Evolutionary conservation across 2,113 vertebrate genomes (phyloP).

Genomic region (Triplophysa siluroides): DNA sequence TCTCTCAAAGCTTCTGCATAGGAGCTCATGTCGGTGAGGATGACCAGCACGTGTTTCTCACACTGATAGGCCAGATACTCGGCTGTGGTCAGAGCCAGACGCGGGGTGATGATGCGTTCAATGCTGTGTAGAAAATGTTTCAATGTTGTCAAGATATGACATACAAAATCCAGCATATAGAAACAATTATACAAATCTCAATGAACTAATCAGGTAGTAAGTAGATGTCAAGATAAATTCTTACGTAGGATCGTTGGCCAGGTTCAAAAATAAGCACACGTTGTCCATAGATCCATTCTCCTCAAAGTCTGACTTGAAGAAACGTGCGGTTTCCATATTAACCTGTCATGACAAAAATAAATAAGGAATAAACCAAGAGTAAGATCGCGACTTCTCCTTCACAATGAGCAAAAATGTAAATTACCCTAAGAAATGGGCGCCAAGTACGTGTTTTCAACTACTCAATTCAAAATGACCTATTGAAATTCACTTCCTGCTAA

Average conservation of each 20-base stretch:
- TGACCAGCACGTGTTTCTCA: constrained; percentile 83
- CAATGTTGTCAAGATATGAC: not conserved
- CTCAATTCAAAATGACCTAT: constrained; percentile 36
- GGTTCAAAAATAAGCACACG: constrained; percentile 81
- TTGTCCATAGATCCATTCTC: constrained; percentile 85
- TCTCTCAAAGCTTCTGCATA: constrained; percentile 82
- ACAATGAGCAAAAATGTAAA: not conserved
- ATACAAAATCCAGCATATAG: not conserved
- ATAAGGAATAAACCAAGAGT: not conserved
- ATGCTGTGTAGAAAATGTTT: constrained; percentile 65
- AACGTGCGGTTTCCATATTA: constrained; percentile 84
- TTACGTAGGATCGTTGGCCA: constrained; percentile 83
- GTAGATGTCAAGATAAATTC: constrained; percentile 30
- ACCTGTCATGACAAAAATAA: constrained; percentile 64
- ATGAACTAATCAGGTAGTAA: not conserved
- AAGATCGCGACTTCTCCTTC: not conserved
- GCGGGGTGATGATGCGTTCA: constrained; percentile 82
- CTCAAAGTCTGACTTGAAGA: constrained; percentile 83
- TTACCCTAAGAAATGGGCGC: too few relatives aligned
- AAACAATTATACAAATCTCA: not conserved
- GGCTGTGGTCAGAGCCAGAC: constrained; percentile 77
- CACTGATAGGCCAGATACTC: constrained; percentile 85
- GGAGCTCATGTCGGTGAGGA: constrained; percentile 83
- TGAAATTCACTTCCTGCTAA: constrained; percentile 41
- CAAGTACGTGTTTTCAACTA: constrained; percentile 1